These are phyloP conservation scores for Parus major DNA, from an alignment of 2,113 vertebrate genomes.

Conservation along the genomic window DNA sequence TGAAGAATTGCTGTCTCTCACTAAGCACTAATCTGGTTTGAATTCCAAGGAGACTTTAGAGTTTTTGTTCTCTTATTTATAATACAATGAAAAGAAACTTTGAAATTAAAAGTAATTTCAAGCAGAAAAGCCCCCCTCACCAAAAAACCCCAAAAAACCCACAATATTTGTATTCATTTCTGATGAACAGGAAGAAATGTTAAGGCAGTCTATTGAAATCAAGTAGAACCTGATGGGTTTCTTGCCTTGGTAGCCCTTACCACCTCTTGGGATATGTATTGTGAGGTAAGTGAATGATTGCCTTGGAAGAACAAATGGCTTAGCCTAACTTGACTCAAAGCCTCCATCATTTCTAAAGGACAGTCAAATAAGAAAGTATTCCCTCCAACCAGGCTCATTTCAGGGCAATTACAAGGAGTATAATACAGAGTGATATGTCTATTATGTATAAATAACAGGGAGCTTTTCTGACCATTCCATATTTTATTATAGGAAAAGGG, in stretches of 20 bases:
- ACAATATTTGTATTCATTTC: neutral
- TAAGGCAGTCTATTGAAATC: neutral
- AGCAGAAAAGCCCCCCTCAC: fast-evolving
- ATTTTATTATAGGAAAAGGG: neutral
- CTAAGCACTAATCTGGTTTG: neutral
- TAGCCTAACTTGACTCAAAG: neutral
- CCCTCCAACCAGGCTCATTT: neutral
- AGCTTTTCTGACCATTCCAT: neutral
- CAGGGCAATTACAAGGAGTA: neutral
- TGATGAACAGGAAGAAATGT: neutral
- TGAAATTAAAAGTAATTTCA: neutral
- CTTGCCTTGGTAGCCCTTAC: neutral
- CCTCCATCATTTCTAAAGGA: neutral
- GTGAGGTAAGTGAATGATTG: neutral
- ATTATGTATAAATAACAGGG: neutral
- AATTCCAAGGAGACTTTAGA: neutral
- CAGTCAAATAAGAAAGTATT: neutral
- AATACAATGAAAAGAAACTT: neutral
- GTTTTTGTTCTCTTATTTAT: neutral
- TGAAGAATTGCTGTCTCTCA: neutral
- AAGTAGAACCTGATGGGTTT: neutral
- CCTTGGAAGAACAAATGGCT: neutral
- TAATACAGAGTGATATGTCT: neutral
- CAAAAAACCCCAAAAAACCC: neutral
- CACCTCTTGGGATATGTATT: neutral